phyloP scores from a whole-genome alignment of 1,140 invertebrate species.

The Sycophaga agraensis region DNA sequence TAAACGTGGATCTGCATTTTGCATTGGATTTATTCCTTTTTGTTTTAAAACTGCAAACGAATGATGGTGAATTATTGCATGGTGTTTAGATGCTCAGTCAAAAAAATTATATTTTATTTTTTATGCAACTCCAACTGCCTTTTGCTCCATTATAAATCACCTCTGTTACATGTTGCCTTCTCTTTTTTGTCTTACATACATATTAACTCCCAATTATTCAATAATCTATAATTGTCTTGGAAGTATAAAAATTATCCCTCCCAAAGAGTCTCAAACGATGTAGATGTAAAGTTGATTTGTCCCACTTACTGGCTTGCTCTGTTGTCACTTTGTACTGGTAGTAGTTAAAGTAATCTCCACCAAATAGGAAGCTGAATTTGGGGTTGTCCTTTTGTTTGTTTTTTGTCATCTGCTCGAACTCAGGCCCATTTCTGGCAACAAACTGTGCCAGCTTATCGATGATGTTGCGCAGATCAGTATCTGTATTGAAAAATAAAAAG shows the following conservation, averaged over 20 bases:
- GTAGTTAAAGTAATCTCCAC: slow-evolving; percentile 93
- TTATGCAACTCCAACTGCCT: slow-evolving; percentile 27
- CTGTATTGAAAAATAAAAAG: slow-evolving; percentile 54
- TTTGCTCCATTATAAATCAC: slow-evolving; percentile 19
- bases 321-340: slow-evolving; percentile 94
- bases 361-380: slow-evolving; percentile 95
- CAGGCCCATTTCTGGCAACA: slow-evolving; percentile 96
- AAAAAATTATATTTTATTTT: slow-evolving; percentile 26
- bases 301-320: slow-evolving; percentile 81
- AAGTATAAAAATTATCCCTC: slow-evolving; percentile 26
- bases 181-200: slow-evolving; percentile 13
- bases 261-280: slow-evolving; percentile 41
- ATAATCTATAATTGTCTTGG: slow-evolving; percentile 19
- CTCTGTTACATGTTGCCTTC: slow-evolving; percentile 20
- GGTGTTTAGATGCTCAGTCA: slow-evolving; percentile 23
- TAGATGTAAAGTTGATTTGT: slow-evolving; percentile 46
- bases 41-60: slow-evolving; percentile 60
- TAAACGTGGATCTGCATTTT: slow-evolving; percentile 56
- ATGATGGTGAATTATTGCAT: slow-evolving; percentile 41
- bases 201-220: slow-evolving; percentile 21
- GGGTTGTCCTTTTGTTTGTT: slow-evolving; percentile 97
- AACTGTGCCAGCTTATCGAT: slow-evolving; percentile 98
- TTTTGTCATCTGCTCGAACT: slow-evolving; percentile 98
- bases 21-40: slow-evolving; percentile 59
- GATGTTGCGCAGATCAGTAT: slow-evolving; percentile 91